Percentiles rank a stretch among this genome's conserved stretches.
phyloP scores from a whole-genome alignment of 2,113 vertebrate species.

The Corythoichthys intestinalis region DNA sequence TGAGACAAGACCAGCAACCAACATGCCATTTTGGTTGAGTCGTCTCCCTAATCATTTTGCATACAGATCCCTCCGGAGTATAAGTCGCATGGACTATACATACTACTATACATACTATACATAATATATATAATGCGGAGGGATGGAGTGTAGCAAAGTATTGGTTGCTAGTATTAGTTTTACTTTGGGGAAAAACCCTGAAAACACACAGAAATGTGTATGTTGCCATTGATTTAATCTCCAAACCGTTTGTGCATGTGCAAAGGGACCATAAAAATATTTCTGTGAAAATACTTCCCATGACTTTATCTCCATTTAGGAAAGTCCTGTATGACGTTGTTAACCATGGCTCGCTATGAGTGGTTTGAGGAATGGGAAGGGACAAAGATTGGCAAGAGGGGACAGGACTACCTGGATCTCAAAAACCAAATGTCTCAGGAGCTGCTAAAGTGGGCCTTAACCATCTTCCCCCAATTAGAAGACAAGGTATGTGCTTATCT shows the following conservation, averaged over 20 bases:
- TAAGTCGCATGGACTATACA: too few relatives aligned
- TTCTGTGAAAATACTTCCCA: background rate
- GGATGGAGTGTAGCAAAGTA: too few relatives aligned
- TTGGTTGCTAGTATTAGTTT: too few relatives aligned
- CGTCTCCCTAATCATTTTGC: too few relatives aligned
- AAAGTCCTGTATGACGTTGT: conserved; percentile 78
- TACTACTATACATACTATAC: too few relatives aligned
- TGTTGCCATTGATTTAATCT: background rate
- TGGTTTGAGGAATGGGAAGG: conserved; percentile 77
- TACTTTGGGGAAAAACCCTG: background rate
- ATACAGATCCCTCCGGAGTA: too few relatives aligned
- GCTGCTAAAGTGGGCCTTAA: conserved; percentile 70
- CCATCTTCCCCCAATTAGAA: conserved; percentile 71
- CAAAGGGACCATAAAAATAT: background rate
- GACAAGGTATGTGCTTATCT: conserved; percentile 66
- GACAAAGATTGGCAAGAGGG: conserved; percentile 62
- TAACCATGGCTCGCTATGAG: conserved; percentile 79
- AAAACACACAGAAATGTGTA: background rate
- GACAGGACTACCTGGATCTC: conserved; percentile 64
- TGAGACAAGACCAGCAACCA: too few relatives aligned
- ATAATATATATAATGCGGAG: too few relatives aligned
- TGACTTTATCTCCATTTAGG: conserved; percentile 50
- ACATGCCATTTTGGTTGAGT: too few relatives aligned
- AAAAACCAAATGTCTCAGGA: conserved; percentile 71
- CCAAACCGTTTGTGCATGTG: background rate